Evolutionary conservation across 2,797 vertebrate genomes (phyloP).

Genomic region (Muraenolepis orangiensis): DNA sequence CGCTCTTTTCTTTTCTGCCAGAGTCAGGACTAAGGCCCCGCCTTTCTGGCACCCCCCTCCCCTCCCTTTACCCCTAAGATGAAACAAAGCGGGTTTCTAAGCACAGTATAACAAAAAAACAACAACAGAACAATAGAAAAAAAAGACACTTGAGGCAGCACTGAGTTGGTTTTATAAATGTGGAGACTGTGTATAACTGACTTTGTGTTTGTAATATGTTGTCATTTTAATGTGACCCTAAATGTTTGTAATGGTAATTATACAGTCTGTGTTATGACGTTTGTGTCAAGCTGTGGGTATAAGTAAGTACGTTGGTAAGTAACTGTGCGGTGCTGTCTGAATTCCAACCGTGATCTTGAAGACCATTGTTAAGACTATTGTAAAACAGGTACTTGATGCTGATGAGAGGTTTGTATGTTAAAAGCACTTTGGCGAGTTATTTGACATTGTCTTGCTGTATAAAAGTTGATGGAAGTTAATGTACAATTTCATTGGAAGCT

Average conservation of each 20-base stretch:
- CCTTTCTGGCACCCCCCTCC: slow-evolving; percentile 12
- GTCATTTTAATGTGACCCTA: slow-evolving; percentile 53
- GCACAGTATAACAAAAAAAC: slow-evolving; percentile 46
- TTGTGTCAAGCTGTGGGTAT: slow-evolving; percentile 51
- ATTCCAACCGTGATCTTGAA: slow-evolving; percentile 53
- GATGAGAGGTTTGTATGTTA: slow-evolving; percentile 47
- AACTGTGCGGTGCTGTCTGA: slow-evolving; percentile 26
- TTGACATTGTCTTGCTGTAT: slow-evolving; percentile 16
- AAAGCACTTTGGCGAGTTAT: slow-evolving; percentile 63
- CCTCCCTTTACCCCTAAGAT: not conserved
- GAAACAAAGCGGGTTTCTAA: slow-evolving; percentile 37
- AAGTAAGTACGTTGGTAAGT: slow-evolving; percentile 26
- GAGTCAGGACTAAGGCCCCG: slow-evolving; percentile 58
- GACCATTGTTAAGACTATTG: slow-evolving; percentile 53
- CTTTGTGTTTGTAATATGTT: slow-evolving; percentile 41
- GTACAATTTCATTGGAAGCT: not conserved
- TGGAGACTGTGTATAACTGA: slow-evolving; percentile 32
- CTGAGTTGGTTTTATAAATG: slow-evolving; percentile 45
- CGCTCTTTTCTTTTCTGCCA: slow-evolving; percentile 41
- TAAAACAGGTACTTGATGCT: slow-evolving; percentile 31
- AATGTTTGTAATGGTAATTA: slow-evolving; percentile 60
- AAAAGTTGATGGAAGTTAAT: not conserved
- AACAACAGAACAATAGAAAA: not conserved
- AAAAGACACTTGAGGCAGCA: slow-evolving; percentile 34
- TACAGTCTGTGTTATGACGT: slow-evolving; percentile 61